Base-by-base conservation (phyloP, 2,888 invertebrate species). In the Aleiodes testaceus region DNA sequence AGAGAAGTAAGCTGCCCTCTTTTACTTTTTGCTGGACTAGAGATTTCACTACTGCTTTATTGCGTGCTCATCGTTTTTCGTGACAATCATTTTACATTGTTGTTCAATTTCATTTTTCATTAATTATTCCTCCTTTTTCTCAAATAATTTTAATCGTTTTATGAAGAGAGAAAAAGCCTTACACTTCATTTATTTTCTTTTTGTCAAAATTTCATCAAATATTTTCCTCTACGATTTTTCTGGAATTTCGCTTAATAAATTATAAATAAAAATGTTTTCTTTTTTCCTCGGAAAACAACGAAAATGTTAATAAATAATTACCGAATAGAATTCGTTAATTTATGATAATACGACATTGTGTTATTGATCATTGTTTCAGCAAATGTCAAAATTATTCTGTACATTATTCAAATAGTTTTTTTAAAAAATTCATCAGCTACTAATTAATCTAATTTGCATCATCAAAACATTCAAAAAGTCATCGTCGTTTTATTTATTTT, bases 11-110 rank as follows among this genome's bases (percentile, higher is more conserved):
- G 76, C 85, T 82, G 83, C 86, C 85, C 79, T 80, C 85, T 85
- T 36, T 36, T 6, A 1, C 9, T 36, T 36, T 36, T 36, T 36
- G 83, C 85, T 85, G 85, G 87, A 87, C 87, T 87, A 87, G 87
- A 87, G 84, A 86, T 87, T 87, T 87, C 85, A 87, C 86, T 86
- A 87, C 85, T 83, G 84, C 83, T 80, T 78, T 75, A 82, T 82
- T 80, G 80, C 80, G 75, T 78, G 79, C 72, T 63, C 77, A 69
- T 55, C 44, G 61, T 66, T 36, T 36, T 36, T 71, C 64, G 65
- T 72, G 63, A 71, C 64, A 66, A 72, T 49, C 30, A 61, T 67
- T 66, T 45, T 26, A 26, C 22, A 52, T 42, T n/a, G n/a, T n/a
- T n/a, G n/a, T n/a, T n/a, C n/a, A n/a, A 49, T 53, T 63, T 55